Conservation (phyloP, 2,797 vertebrate species). For the Scleropages formosus region DNA sequence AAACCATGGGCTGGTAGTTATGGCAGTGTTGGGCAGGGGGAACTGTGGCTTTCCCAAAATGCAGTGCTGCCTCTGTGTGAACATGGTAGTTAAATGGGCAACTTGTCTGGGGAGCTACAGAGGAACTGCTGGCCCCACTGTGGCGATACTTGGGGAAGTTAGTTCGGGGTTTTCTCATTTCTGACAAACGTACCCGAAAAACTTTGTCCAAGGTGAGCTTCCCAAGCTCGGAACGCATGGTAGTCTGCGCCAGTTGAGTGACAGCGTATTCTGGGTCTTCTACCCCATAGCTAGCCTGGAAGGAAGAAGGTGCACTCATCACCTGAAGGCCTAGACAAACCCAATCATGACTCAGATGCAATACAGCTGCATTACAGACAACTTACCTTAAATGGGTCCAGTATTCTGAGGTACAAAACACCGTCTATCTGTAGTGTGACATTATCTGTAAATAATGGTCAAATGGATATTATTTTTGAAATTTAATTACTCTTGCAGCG, state of each 20-base stretch:
- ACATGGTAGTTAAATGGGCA: too few species aligned
- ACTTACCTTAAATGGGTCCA: constrained; percentile 90
- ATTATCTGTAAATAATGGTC: constrained; percentile 73
- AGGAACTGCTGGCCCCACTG: too few species aligned
- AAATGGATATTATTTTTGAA: neutral
- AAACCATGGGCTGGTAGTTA: too few species aligned
- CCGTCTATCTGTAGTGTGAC: constrained; percentile 95
- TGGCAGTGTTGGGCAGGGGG: too few species aligned
- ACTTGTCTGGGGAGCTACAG: too few species aligned
- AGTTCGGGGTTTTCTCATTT: neutral
- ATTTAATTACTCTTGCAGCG: neutral
- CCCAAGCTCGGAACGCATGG: constrained; percentile 95
- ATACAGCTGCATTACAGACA: neutral
- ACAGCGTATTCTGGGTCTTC: constrained; percentile 96
- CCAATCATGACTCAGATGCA: neutral
- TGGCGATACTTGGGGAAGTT: too few species aligned
- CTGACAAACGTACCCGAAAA: constrained; percentile 79
- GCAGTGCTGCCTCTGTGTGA: too few species aligned
- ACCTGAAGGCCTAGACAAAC: neutral
- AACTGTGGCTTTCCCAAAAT: too few species aligned
- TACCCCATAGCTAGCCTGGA: constrained; percentile 92
- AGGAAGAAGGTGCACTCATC: neutral
- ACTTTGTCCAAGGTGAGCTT: constrained; percentile 96
- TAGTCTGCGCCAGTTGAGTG: constrained; percentile 94
- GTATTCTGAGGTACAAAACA: constrained; percentile 90